Conservation (phyloP, 1,140 invertebrate genomes). For the Lethrus apterus region DNA sequence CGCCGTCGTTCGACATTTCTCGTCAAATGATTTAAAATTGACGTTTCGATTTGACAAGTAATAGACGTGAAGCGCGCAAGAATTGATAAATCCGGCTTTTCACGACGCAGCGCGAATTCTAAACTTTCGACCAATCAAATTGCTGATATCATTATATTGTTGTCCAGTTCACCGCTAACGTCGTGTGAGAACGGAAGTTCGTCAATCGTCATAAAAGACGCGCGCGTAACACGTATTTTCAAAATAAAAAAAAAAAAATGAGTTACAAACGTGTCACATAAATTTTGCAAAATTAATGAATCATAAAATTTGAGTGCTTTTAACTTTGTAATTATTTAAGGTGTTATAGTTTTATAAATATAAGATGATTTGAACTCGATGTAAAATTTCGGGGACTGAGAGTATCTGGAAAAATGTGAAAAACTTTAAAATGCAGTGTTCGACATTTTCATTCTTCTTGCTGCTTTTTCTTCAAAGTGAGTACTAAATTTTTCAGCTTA, state of each 20-base stretch:
- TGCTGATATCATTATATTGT: slow-evolving; percentile 8
- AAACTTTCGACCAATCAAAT: slow-evolving; percentile 15
- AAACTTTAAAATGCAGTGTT: slow-evolving; percentile 17
- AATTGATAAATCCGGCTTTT: background rate
- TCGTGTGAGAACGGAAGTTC: slow-evolving; percentile 5
- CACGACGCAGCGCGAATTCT: slow-evolving; percentile 6
- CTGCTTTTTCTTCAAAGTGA: slow-evolving; percentile 22
- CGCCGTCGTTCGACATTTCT: background rate
- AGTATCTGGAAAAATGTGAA: slow-evolving; percentile 14
- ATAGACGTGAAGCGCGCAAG: background rate
- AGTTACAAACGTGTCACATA: too few relatives aligned
- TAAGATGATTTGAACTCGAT: slow-evolving; percentile 1
- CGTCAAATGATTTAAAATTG: slow-evolving; percentile 2
- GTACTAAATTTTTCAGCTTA: slow-evolving; percentile 15
- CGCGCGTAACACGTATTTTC: slow-evolving; percentile 9
- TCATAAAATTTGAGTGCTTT: background rate
- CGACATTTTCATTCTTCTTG: slow-evolving; percentile 20
- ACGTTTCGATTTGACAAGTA: background rate
- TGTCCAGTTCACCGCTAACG: slow-evolving; percentile 13
- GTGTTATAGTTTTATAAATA: background rate
- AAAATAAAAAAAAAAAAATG: too few relatives aligned
- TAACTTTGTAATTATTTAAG: background rate
- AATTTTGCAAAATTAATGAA: background rate
- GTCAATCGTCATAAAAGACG: slow-evolving; percentile 1
- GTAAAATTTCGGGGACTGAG: background rate